A percentile compares a stretch with the other conserved stretches of the same genome.
These are phyloP conservation scores for Drosophila subsilvestris DNA, from an alignment of 2,888 invertebrate genomes.

Conservation along the genomic window DNA sequence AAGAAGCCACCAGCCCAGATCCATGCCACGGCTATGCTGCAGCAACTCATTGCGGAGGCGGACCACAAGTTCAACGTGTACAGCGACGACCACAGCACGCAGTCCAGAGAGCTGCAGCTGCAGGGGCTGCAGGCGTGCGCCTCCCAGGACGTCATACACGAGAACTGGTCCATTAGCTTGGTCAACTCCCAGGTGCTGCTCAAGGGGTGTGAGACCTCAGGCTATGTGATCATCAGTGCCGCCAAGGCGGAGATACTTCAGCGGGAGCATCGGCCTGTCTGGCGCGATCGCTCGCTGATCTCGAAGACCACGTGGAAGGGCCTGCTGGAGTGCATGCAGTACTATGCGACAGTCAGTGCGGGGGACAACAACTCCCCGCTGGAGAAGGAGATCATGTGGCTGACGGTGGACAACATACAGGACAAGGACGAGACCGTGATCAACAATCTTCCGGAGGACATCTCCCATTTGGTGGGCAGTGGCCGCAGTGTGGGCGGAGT, in stretches of 20 bases:
- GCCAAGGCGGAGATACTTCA: constrained; percentile 98
- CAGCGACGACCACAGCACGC: constrained; percentile 95
- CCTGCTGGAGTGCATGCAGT: constrained; percentile 98
- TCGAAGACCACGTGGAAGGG: constrained; percentile 98
- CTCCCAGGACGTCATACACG: constrained; percentile 95
- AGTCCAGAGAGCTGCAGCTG: constrained; percentile 90
- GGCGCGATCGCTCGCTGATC: constrained; percentile 94
- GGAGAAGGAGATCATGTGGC: constrained; percentile 97
- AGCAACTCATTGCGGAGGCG: constrained; percentile 96
- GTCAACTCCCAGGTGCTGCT: constrained; percentile 88
- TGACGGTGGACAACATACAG: constrained; percentile 96
- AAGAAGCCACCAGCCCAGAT: constrained; percentile 86
- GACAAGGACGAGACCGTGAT: constrained; percentile 91
- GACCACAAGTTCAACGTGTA: constrained; percentile 97
- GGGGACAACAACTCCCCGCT: constrained; percentile 88
- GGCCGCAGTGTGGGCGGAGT: constrained; percentile 99
- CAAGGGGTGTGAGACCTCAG: constrained; percentile 98
- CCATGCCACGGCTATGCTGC: constrained; percentile 92
- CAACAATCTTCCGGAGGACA: constrained; percentile 92
- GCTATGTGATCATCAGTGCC: constrained; percentile 98
- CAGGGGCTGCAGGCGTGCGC: constrained; percentile 95
- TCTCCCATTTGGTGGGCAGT: constrained; percentile 95
- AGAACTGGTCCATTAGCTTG: constrained; percentile 95
- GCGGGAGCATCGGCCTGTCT: constrained; percentile 93
- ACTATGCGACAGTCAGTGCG: constrained; percentile 98